phyloP scores from a whole-genome alignment of 2,888 invertebrate genomes.

The Eulithis testata region DNA sequence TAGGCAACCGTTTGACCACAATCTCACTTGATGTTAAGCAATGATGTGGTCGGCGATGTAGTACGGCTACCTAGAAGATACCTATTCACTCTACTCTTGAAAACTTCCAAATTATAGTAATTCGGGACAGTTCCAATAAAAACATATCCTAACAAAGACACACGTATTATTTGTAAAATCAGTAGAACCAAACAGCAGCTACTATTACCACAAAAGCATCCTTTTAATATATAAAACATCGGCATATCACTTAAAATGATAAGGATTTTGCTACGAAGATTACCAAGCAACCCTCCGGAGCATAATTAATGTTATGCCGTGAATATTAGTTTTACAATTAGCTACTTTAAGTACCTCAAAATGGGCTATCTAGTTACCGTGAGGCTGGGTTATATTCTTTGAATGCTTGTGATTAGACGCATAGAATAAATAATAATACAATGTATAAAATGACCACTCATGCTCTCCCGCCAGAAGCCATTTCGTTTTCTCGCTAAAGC shows the following conservation, averaged over 20 bases:
- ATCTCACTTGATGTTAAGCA: no score
- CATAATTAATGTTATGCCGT: conserved; percentile 80
- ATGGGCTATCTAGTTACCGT: conserved; percentile 67
- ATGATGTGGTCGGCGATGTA: no score
- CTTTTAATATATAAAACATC: conserved; percentile 62
- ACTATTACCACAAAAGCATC: conserved; percentile 40
- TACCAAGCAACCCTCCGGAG: conserved; percentile 68
- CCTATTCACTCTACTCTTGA: no score
- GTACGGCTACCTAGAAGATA: no score
- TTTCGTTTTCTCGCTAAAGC: no score
- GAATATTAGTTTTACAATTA: conserved; percentile 83
- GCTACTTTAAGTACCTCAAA: conserved; percentile 76
- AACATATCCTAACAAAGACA: conserved; percentile 22
- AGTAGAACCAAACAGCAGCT: conserved; percentile 29
- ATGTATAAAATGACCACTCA: no score
- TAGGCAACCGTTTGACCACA: no score
- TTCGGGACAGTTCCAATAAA: no score
- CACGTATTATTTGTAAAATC: conserved; percentile 13
- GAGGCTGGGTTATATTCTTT: conserved; percentile 33
- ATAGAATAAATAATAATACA: no score
- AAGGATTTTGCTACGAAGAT: conserved; percentile 71
- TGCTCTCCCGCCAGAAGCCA: no score
- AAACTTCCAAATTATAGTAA: no score
- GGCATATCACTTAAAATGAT: conserved; percentile 73
- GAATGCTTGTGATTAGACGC: conserved; percentile 8